Conservation (phyloP, 2,888 invertebrate species). For the Drosophila falleni region DNA sequence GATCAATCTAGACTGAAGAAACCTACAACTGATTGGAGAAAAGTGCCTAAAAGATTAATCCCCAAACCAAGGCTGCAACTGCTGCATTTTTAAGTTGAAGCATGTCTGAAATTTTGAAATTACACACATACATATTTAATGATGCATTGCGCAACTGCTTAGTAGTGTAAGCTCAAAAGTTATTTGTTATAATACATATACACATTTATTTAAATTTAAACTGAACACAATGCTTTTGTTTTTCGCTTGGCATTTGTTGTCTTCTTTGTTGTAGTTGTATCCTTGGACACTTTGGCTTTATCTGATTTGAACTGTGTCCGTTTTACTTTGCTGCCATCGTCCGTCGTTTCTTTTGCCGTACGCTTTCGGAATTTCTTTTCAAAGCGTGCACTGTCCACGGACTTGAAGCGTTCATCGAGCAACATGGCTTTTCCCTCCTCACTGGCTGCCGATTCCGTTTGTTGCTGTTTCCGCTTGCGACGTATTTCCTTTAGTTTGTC, state of each 20-base stretch:
- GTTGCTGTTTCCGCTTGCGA: constrained; percentile 76
- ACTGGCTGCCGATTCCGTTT: constrained; percentile 39
- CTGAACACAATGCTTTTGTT: constrained; percentile 19
- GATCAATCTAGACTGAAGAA: constrained; percentile 86
- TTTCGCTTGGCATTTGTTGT: constrained; percentile 32
- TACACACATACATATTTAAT: constrained; percentile 59
- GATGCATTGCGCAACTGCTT: constrained; percentile 64
- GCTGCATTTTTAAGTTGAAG: constrained; percentile 45
- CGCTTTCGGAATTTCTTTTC: constrained; percentile 67
- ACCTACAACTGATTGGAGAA: constrained; percentile 17
- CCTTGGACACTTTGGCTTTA: constrained; percentile 12
- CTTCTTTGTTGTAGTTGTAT: constrained; percentile 1
- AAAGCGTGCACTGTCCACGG: constrained; percentile 76
- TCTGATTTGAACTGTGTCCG: constrained; percentile 8
- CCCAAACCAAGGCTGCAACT: constrained; percentile 27
- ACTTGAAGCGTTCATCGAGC: constrained; percentile 83
- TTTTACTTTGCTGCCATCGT: neutral
- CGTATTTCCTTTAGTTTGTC: constrained; percentile 82
- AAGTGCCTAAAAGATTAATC: constrained; percentile 43
- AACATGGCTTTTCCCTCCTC: constrained; percentile 64
- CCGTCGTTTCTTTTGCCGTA: neutral
- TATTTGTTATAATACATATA: constrained; percentile 53
- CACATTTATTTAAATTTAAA: constrained; percentile 22
- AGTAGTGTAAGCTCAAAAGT: constrained; percentile 69
- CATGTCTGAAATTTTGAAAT: constrained; percentile 58